phyloP scores from a whole-genome alignment of 2,797 vertebrate species.

The Chiloscyllium punctatum region DNA sequence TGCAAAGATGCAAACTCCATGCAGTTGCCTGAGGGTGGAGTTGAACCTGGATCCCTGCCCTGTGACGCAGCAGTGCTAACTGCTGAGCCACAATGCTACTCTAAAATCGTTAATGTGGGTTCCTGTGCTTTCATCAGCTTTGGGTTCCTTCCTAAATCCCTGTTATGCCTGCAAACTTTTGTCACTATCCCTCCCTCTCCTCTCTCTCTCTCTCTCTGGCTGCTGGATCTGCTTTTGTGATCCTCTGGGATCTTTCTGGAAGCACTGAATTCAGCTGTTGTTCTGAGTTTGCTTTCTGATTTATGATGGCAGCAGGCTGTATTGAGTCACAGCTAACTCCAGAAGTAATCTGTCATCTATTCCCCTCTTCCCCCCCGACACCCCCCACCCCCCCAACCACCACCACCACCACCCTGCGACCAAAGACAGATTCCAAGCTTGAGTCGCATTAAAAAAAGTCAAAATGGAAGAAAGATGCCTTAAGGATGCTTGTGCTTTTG shows the following conservation, averaged over 20 bases:
- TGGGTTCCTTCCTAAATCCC: too few relatives aligned
- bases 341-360: not conserved
- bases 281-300: not conserved
- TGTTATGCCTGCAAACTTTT: not conserved
- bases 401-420: not conserved
- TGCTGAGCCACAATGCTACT: too few relatives aligned
- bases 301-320: not conserved
- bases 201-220: not conserved
- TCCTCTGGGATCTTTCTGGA: not conserved
- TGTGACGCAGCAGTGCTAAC: too few relatives aligned
- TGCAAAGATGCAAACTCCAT: too few relatives aligned
- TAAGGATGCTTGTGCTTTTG: not conserved
- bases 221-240: not conserved
- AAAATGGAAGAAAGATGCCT: not conserved
- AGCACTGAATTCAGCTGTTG: not conserved
- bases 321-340: not conserved
- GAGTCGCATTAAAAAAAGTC: not conserved
- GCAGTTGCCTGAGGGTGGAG: too few relatives aligned
- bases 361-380: not conserved
- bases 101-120: too few relatives aligned
- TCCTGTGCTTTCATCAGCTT: not conserved
- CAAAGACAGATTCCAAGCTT: not conserved
- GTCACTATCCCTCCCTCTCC: not conserved
- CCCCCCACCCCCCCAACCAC: too few relatives aligned
- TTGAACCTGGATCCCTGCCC: too few relatives aligned